Evolutionary conservation across 2,113 vertebrate species (phyloP).

Genomic region (Furnarius figulus): DNA sequence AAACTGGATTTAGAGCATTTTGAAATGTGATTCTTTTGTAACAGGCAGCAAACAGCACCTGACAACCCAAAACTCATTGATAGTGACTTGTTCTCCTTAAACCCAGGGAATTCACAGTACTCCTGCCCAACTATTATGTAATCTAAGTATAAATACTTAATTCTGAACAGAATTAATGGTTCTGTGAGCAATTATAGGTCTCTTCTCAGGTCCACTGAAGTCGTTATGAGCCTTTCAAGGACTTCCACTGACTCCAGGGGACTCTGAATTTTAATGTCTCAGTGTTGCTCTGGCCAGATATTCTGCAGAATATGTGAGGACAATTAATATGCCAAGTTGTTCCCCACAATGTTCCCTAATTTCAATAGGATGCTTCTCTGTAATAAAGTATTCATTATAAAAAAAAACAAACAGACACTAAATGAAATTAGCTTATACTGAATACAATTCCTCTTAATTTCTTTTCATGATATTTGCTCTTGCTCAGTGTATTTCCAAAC

Average conservation of each 20-base stretch:
- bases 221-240: background rate
- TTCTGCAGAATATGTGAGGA: background rate
- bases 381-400: conserved; percentile 55
- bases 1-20: background rate
- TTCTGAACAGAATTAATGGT: background rate
- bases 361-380: conserved; percentile 30
- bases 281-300: background rate
- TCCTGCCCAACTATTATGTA: background rate
- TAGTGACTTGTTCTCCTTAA: background rate
- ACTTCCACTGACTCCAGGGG: background rate
- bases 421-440: conserved; percentile 61
- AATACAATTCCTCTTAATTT: conserved; percentile 36
- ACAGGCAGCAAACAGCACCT: background rate
- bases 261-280: background rate
- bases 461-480: conserved; percentile 29
- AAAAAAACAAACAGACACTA: conserved; percentile 47
- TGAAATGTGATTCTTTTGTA: background rate
- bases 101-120: background rate
- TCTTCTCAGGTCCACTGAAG: background rate
- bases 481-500: background rate
- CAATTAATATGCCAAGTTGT: background rate
- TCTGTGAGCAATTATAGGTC: background rate
- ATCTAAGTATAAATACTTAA: background rate
- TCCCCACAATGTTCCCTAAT: conserved; percentile 23
- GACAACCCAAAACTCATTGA: background rate